Conservation (phyloP, 2,888 invertebrate genomes). For the Pandemis cinnamomeana region DNA sequence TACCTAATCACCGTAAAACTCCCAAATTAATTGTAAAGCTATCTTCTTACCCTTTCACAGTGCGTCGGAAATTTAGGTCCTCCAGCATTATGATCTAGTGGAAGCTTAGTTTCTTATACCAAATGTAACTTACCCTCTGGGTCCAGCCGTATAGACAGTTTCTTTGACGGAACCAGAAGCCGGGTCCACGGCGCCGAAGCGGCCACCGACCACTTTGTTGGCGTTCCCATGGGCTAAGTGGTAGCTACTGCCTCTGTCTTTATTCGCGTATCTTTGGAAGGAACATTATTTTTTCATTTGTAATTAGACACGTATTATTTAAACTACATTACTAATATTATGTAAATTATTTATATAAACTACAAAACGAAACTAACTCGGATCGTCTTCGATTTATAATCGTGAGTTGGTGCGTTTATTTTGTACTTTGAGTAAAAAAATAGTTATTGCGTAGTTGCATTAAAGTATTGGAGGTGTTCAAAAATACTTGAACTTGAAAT, state of each 20-base stretch:
- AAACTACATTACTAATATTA: too few relatives aligned
- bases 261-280: slow-evolving; percentile 83
- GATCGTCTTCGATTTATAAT: too few relatives aligned
- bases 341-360: too few relatives aligned
- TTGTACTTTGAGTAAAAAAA: too few relatives aligned
- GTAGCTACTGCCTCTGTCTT: slow-evolving; percentile 89
- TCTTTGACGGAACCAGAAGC: slow-evolving; percentile 88
- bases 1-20: too few relatives aligned
- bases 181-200: slow-evolving; percentile 90
- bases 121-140: slow-evolving; percentile 85
- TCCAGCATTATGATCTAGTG: not conserved
- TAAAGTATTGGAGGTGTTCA: too few relatives aligned
- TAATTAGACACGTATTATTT: too few relatives aligned
- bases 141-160: slow-evolving; percentile 90
- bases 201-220: slow-evolving; percentile 87
- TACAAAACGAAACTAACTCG: too few relatives aligned
- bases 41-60: not conserved
- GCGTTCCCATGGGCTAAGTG: slow-evolving; percentile 88
- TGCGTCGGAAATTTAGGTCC: not conserved
- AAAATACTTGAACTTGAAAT: too few relatives aligned
- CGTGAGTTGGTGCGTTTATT: too few relatives aligned
- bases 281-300: not conserved
- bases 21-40: too few relatives aligned
- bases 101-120: not conserved
- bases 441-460: too few relatives aligned